phyloP scores from a whole-genome alignment of 2,797 vertebrate genomes.

The Cottoperca gobio region DNA sequence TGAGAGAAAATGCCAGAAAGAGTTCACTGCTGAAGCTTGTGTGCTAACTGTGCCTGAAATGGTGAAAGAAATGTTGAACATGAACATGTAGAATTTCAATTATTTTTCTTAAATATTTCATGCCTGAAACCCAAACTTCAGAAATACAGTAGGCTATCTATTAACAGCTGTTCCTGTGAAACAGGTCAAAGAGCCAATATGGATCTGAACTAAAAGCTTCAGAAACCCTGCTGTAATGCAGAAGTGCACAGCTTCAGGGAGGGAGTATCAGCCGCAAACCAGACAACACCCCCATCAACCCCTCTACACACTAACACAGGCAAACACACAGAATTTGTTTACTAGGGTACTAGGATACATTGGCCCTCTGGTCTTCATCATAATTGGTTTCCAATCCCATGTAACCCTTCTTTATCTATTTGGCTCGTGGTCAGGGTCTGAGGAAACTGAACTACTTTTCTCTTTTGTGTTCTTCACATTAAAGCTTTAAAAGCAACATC shows the following conservation, averaged over 20 bases:
- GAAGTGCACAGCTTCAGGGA: conserved; percentile 9
- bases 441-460: conserved; percentile 66
- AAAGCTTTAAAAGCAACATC: conserved; percentile 23
- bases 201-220: not conserved
- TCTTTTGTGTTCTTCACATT: conserved; percentile 29
- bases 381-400: conserved; percentile 59
- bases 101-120: not conserved
- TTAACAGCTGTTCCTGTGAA: conserved; percentile 5
- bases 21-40: conserved; percentile 13
- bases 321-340: conserved; percentile 30
- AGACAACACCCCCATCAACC: not conserved
- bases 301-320: not conserved
- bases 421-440: conserved; percentile 50
- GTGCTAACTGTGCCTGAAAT: not conserved
- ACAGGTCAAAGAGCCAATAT: conserved; percentile 6
- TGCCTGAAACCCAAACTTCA: not conserved
- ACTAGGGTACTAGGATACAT: conserved; percentile 46
- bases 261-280: conserved; percentile 3
- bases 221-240: not conserved
- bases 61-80: not conserved
- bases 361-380: conserved; percentile 48
- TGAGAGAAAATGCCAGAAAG: conserved; percentile 46
- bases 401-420: conserved; percentile 46
- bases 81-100: not conserved
- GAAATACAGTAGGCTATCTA: too few relatives aligned